Evolutionary conservation across 2,888 invertebrate species (phyloP).

Genomic region (Clanis bilineata): DNA sequence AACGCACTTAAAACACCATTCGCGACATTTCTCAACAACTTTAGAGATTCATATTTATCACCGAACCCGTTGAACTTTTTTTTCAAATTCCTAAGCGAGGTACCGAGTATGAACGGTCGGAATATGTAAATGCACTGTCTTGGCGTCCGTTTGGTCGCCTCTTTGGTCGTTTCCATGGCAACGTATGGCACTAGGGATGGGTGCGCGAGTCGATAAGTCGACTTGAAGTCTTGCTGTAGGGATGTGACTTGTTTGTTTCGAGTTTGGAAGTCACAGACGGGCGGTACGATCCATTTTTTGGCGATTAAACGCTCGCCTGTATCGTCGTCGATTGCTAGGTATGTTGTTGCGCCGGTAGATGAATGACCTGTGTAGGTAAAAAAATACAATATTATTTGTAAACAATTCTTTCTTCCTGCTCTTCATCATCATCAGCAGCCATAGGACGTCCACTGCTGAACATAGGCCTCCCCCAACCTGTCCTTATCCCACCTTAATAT

Average conservation of each 20-base stretch:
- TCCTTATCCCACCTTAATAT: no score
- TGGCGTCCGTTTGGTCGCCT: constrained; percentile 62
- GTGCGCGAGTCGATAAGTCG: constrained; percentile 87
- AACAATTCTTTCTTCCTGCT: no score
- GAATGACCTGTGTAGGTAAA: constrained; percentile 84
- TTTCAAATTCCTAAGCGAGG: constrained; percentile 55
- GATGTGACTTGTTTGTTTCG: constrained; percentile 82
- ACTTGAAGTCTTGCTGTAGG: constrained; percentile 90
- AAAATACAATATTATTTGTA: not conserved
- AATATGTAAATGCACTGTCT: constrained; percentile 85
- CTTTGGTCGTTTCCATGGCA: constrained; percentile 86
- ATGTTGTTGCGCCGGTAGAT: constrained; percentile 87
- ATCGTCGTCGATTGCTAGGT: constrained; percentile 88
- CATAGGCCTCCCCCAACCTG: no score
- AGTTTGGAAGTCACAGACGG: constrained; percentile 63
- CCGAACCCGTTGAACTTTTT: constrained; percentile 44
- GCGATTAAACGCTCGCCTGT: constrained; percentile 87
- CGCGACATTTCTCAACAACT: constrained; percentile 84
- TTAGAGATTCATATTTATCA: constrained; percentile 57
- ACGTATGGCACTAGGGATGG: constrained; percentile 88
- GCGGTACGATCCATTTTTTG: constrained; percentile 87
- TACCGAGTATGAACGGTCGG: constrained; percentile 85
- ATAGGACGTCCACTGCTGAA: no score
- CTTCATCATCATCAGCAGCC: no score
- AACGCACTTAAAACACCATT: constrained; percentile 88